Percentiles rank a stretch among this genome's conserved stretches.
Evolutionary conservation across 2,888 invertebrate species (phyloP).

Genomic region (Philereme transversata): DNA sequence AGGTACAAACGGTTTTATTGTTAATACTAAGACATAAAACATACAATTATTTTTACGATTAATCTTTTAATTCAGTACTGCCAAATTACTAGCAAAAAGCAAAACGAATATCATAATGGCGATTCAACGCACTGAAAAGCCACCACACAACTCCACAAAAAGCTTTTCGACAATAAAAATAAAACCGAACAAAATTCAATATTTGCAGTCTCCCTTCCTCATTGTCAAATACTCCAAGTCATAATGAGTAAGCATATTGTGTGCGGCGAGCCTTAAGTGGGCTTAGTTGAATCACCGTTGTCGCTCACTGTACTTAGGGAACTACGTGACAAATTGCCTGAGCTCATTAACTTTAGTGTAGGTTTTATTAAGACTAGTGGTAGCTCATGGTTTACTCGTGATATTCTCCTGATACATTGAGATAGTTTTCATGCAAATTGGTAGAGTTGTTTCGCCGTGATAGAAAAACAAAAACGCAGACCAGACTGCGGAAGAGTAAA

Average conservation of each 20-base stretch:
- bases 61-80: too few species aligned
- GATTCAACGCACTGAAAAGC: conserved; percentile 7
- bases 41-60: too few species aligned
- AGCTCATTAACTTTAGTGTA: conserved; percentile 26
- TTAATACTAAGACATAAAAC: too few species aligned
- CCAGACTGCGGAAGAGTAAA: too few species aligned
- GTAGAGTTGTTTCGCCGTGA: too few species aligned
- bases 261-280: conserved; percentile 30
- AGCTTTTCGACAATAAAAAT: conserved; percentile 12
- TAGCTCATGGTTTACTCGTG: too few species aligned
- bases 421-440: too few species aligned
- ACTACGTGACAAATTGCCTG: conserved; percentile 32
- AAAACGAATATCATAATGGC: conserved; percentile 5
- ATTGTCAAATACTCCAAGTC: conserved; percentile 24
- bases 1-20: too few species aligned
- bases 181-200: conserved; percentile 26
- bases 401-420: too few species aligned
- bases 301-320: conserved; percentile 30
- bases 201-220: conserved; percentile 27
- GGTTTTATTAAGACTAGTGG: not conserved
- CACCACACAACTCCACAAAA: conserved; percentile 20
- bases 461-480: too few species aligned
- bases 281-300: conserved; percentile 32
- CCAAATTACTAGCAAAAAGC: too few species aligned
- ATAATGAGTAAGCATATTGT: conserved; percentile 34